A percentile compares a stretch with the other conserved stretches of the same genome.
Conservation (phyloP, 2,797 vertebrate species). For the Onychomys torridus region DNA sequence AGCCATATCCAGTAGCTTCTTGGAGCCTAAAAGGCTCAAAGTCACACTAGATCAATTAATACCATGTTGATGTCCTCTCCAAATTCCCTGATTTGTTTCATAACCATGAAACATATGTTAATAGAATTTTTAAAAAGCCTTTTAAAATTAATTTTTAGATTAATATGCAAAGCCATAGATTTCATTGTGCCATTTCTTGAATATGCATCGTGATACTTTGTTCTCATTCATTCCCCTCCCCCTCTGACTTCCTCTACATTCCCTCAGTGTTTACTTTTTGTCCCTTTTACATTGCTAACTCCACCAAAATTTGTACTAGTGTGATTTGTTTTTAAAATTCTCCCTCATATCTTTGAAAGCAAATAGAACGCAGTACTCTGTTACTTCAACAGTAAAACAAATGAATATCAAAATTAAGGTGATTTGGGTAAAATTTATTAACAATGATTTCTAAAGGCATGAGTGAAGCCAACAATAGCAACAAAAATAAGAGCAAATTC, state of each 20-base stretch:
- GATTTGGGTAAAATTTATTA: not conserved
- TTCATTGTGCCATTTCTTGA: not conserved
- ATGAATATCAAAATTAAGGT: not conserved
- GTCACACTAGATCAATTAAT: conserved; percentile 11
- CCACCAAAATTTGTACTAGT: not conserved
- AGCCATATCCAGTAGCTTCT: conserved; percentile 9
- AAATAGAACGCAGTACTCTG: not conserved
- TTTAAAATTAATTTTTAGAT: not conserved
- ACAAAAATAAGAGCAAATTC: not conserved
- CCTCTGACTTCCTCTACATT: too few relatives aligned
- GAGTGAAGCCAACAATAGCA: not conserved
- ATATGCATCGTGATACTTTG: not conserved
- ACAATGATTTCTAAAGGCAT: not conserved
- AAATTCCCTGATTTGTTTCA: not conserved
- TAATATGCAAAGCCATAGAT: not conserved
- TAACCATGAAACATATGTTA: not conserved
- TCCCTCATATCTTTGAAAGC: not conserved
- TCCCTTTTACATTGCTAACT: not conserved
- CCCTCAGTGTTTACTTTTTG: not conserved
- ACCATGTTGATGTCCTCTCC: not conserved
- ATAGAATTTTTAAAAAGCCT: not conserved
- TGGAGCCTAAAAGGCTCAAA: not conserved
- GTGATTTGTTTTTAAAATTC: not conserved
- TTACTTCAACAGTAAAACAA: not conserved
- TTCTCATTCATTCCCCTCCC: not conserved